Evolutionary conservation across 2,888 invertebrate genomes (phyloP).

Genomic region (Muscina levida): DNA sequence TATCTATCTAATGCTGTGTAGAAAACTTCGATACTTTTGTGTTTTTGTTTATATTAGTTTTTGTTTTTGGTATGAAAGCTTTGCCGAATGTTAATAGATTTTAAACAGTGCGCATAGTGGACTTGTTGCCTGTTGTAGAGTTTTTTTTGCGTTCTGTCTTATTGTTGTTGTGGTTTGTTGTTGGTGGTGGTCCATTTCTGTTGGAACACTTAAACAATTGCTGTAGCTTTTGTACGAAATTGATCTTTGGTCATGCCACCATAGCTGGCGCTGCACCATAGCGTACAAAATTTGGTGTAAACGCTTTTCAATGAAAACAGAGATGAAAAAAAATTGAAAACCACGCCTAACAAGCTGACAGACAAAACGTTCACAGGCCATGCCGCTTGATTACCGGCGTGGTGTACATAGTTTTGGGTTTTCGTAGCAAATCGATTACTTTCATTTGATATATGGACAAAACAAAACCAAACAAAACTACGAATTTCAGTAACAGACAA

Average conservation of each 20-base stretch:
- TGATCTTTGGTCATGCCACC: slow-evolving; percentile 53
- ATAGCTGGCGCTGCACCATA: background rate
- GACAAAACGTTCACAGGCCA: background rate
- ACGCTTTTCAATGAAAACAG: background rate
- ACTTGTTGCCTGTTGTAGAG: background rate
- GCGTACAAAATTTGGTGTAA: background rate
- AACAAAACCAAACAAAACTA: background rate
- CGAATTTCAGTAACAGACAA: background rate
- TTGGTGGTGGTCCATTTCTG: no score
- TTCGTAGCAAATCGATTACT: slow-evolving; percentile 35
- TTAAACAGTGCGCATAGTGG: slow-evolving; percentile 23
- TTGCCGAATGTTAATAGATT: slow-evolving; percentile 20
- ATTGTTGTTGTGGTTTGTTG: no score
- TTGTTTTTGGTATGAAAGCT: slow-evolving; percentile 5
- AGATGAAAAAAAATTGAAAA: slow-evolving; percentile 15
- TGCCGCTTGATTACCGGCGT: background rate
- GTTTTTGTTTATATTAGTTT: background rate
- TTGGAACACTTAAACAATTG: slow-evolving; percentile 5
- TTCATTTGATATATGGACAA: slow-evolving; percentile 36
- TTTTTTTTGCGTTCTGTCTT: background rate
- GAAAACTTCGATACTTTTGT: background rate
- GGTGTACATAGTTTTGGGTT: background rate
- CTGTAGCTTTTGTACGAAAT: background rate
- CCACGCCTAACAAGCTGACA: slow-evolving; percentile 26
- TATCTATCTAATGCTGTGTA: background rate